phyloP scores from a whole-genome alignment of 2,888 invertebrate species.

The Torymus aiolomorphi region DNA sequence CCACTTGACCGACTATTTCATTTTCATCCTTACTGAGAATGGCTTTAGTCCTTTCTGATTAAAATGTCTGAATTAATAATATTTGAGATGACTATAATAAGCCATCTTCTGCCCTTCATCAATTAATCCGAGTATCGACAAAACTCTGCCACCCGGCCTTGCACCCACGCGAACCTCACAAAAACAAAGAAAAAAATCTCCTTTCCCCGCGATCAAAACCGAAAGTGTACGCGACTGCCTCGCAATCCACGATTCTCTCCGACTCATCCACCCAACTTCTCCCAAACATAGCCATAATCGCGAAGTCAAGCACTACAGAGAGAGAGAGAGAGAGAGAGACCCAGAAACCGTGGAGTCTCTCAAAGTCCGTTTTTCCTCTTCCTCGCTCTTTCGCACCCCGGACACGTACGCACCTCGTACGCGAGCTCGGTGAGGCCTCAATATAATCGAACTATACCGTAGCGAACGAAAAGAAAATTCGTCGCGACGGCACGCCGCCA shows the following conservation, averaged over 20 bases:
- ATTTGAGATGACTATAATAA: too few species aligned
- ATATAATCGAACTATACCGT: conserved; percentile 69
- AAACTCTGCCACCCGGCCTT: too few species aligned
- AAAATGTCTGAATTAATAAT: too few species aligned
- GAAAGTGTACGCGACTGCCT: conserved; percentile 35
- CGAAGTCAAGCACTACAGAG: not conserved
- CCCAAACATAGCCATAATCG: conserved; percentile 30
- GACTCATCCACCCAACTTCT: not conserved
- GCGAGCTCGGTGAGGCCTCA: conserved; percentile 69
- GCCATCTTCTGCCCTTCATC: too few species aligned
- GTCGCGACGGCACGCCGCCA: conserved; percentile 52
- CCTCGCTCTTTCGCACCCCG: conserved; percentile 19
- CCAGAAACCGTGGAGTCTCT: conserved; percentile 29
- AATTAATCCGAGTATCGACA: too few species aligned
- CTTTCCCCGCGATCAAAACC: conserved; percentile 25
- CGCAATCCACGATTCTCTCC: not conserved
- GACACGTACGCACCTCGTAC: conserved; percentile 34
- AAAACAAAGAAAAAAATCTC: too few species aligned
- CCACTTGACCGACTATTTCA: too few species aligned
- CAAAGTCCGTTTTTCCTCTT: conserved; percentile 35
- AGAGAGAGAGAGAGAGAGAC: conserved; percentile 2
- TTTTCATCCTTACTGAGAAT: too few species aligned
- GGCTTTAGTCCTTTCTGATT: too few species aligned
- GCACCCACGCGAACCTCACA: too few species aligned
- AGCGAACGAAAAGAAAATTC: conserved; percentile 75